Conservation (phyloP, 2,113 vertebrate genomes). For the Albula goreensis region DNA sequence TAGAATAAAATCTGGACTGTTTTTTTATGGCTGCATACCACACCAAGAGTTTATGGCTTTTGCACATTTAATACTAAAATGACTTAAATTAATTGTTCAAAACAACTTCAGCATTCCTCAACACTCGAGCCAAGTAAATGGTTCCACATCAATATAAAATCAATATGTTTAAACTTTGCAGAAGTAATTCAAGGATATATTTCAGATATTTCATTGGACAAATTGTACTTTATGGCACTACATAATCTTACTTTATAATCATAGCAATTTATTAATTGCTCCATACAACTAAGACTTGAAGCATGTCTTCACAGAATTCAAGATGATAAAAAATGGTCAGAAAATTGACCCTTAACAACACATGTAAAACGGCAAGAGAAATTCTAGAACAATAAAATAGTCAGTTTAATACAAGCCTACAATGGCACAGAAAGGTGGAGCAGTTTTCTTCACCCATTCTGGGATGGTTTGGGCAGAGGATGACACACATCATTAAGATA, state of each 20-base stretch:
- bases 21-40: constrained; percentile 8
- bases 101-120: not conserved
- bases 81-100: not conserved
- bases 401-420: constrained; percentile 9
- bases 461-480: too few species aligned
- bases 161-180: too few species aligned
- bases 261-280: constrained; percentile 45
- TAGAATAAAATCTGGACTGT: constrained; percentile 29
- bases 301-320: constrained; percentile 65
- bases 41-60: constrained; percentile 46
- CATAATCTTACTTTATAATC: constrained; percentile 57
- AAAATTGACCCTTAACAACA: constrained; percentile 48
- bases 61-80: constrained; percentile 37
- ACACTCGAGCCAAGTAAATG: not conserved
- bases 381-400: constrained; percentile 32
- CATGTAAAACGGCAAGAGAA: constrained; percentile 21
- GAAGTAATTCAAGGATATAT: too few species aligned
- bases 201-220: too few species aligned
- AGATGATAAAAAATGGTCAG: constrained; percentile 28
- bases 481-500: too few species aligned
- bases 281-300: constrained; percentile 62
- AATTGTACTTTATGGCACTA: constrained; percentile 56
- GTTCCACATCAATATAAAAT: not conserved
- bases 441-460: not conserved
- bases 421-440: not conserved